A percentile compares a stretch with the other conserved stretches of the same genome.
Conservation (phyloP, 2,113 vertebrate genomes). For the Rhinichthys klamathensis region DNA sequence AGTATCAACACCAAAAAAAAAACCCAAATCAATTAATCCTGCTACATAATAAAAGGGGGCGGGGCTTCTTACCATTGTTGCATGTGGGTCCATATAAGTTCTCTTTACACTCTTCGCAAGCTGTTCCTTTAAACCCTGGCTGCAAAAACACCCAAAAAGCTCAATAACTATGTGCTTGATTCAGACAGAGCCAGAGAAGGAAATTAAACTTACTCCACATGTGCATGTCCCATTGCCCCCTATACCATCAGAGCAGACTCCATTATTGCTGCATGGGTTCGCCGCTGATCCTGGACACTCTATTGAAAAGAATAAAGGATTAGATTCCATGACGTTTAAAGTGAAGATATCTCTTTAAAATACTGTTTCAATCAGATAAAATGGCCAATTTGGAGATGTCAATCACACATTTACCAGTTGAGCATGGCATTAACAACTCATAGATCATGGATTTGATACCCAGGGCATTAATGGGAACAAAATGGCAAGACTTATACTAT, state of each 20-base stretch:
- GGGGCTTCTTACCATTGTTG: conserved; percentile 74
- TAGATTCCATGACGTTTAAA: neutral
- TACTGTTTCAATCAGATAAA: neutral
- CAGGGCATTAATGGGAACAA: neutral
- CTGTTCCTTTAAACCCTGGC: conserved; percentile 84
- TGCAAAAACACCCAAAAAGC: conserved; percentile 59
- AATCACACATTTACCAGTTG: neutral
- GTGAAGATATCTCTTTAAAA: neutral
- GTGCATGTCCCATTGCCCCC: conserved; percentile 84
- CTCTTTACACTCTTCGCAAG: conserved; percentile 88
- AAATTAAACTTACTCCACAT: conserved; percentile 78
- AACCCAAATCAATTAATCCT: no score
- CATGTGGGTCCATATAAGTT: conserved; percentile 83
- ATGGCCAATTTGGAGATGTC: neutral
- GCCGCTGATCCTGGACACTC: conserved; percentile 83
- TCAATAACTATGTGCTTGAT: conserved; percentile 3
- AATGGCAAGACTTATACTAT: no score
- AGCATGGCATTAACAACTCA: neutral
- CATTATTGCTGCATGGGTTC: conserved; percentile 78
- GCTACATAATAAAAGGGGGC: neutral
- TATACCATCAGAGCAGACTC: conserved; percentile 82
- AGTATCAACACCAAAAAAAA: conserved; percentile 12
- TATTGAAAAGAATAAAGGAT: conserved; percentile 58
- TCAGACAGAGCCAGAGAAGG: neutral
- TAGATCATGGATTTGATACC: neutral